Evolutionary conservation across 2,888 invertebrate species (phyloP), one percentile per base, ranked within the genome.

Genomic region (Ferrisia virgata): DNA sequence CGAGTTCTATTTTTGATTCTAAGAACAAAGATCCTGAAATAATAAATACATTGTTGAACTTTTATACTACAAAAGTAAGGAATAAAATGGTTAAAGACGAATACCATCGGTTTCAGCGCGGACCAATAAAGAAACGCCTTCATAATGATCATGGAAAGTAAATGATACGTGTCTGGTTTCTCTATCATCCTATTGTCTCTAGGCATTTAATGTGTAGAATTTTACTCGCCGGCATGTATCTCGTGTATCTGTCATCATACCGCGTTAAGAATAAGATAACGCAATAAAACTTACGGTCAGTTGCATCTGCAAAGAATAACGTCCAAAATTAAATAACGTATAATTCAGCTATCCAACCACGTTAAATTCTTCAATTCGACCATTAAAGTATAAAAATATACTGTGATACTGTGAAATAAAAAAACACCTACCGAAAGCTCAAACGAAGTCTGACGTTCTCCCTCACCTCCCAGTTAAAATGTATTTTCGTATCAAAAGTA

Each of bases 101-200:
- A 82, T 87, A 89, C 97, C 97, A 91, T 99, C 98, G 86, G 95
- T 94, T 90, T 99, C 99, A 83, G 98, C 98, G 87, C 97, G 93
- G 87, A 99, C 99, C 87, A 98, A 90, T 87, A 99, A 91, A 33
- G 98, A 97, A 88, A 97, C 96, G 86, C 98, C 98, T 90, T 97
- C 97, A 86, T 98, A 91, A 87, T 97, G 92, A 87, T 98, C 98
- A 86, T 97, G 95, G 89, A 96, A 98, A 86, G 95, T 94, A 83
- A 97, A 98, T 25, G 97, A 97, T 86, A 99, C 98, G 91, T 99
- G 98, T 79, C 99, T 99, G 31, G 99, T 99, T 87, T 99, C 99
- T 90, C 98, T 93, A 90, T 99, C 99, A 89, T 99, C 99, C 99
- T 99, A 99, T 89, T 98, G 97, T 88, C 99, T 92, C 89, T 99